phyloP scores from a whole-genome alignment of 2,113 vertebrate genomes.

The Pachyramphus minor region DNA sequence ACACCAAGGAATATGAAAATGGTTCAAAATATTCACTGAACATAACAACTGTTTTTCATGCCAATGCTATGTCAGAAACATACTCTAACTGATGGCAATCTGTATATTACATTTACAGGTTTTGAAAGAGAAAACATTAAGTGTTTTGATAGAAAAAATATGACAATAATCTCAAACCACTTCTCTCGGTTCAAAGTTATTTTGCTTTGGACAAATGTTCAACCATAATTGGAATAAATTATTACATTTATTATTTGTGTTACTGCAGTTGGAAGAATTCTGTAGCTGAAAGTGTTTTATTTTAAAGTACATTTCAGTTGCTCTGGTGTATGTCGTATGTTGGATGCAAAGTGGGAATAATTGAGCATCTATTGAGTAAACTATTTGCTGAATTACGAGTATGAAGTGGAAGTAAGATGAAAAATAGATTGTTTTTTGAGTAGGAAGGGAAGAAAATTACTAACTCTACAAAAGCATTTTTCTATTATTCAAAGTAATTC shows the following conservation, averaged over 20 bases:
- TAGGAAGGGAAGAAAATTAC: neutral
- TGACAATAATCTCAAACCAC: neutral
- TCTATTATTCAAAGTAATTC: slow-evolving; percentile 37
- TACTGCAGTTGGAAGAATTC: neutral
- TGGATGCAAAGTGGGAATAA: slow-evolving; percentile 5
- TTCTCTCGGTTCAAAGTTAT: neutral
- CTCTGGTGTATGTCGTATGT: neutral
- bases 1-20: neutral
- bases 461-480: neutral
- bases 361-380: neutral
- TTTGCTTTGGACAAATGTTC: neutral
- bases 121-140: neutral
- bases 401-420: neutral
- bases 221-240: neutral
- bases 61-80: neutral
- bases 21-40: neutral
- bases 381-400: neutral
- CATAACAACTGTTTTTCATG: neutral
- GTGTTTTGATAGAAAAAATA: neutral
- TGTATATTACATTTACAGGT: neutral
- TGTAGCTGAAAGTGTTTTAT: neutral
- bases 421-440: neutral
- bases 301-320: neutral
- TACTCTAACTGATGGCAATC: neutral
- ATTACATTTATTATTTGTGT: neutral